Base-by-base conservation (phyloP, 2,113 vertebrate species). In the Oreotrochilus melanogaster region DNA sequence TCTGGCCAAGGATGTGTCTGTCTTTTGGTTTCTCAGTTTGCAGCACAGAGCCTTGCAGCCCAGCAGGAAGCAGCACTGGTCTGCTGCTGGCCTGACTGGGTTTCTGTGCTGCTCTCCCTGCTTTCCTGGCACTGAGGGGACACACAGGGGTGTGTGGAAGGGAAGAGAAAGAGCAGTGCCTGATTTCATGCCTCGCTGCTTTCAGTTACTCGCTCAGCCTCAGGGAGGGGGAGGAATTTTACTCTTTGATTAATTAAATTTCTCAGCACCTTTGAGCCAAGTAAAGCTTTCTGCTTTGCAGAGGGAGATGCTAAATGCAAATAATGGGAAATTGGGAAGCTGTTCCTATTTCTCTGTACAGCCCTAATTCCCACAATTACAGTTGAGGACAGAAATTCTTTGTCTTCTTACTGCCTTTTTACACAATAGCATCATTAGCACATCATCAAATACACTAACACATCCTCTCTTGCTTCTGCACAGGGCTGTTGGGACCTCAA, bases 401-500 rank as follows among this genome's bases (percentile, higher is more conserved):
- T 72, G 65, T 47, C 25, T 75, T 82, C 60, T 76, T 70, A 35
- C 37, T 66, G 39, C 33, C 42, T 85, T 91, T 85, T 54, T 22
- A 69, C 21, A 3, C 6, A 21, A 27, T 12, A 31, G 24, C 50
- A 64, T 15, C 31, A 23, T n/a, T 17, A 61, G 27, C 30, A 67
- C 6, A 8, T 65, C 56, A 73, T 69, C 58, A 85, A 62, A 66
- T 25, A 24, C 23, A 51, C 18, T 78, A 33, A 92, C 31, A 53
- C 61, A 23, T 60, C 43, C 15, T 90, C 71, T 88, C 33, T 58
- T 83, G 28, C 53, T 75, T 95, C 86, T 86, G 78, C 76, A 88
- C 96, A 97, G 99, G 99, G 15, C 97, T 97, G 50, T 5, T 97
- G 82, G 98, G 98, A 91, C 98, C 98, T 9, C 98, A 96, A 54